phyloP scores from a whole-genome alignment of 2,888 invertebrate genomes.

The Eueremaeus valkanovi region DNA sequence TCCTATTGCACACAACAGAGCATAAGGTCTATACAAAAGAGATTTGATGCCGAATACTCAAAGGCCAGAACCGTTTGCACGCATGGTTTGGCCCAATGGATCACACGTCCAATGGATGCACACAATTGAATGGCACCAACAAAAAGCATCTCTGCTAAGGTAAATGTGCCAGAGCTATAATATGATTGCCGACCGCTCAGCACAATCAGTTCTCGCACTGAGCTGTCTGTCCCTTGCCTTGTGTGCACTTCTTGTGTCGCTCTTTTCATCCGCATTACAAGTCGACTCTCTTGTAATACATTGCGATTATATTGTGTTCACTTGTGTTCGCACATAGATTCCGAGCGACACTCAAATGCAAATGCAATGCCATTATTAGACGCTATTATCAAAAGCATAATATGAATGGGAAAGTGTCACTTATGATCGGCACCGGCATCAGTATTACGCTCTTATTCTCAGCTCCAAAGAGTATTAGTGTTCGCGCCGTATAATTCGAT shows the following conservation, averaged over 20 bases:
- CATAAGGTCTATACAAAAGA: slow-evolving; percentile 22
- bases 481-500: not conserved
- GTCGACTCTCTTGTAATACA: slow-evolving; percentile 34
- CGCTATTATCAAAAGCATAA: not conserved
- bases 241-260: slow-evolving; percentile 16
- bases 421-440: slow-evolving; percentile 1
- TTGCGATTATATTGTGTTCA: not conserved
- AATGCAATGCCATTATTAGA: slow-evolving; percentile 27
- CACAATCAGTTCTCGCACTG: no score
- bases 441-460: not conserved
- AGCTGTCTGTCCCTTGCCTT: not conserved
- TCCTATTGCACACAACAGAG: not conserved
- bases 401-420: slow-evolving; percentile 13
- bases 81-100: slow-evolving; percentile 10
- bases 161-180: slow-evolving; percentile 14
- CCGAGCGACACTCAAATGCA: not conserved
- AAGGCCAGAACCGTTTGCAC: not conserved
- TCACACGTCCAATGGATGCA: slow-evolving; percentile 17
- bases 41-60: not conserved
- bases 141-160: not conserved
- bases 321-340: not conserved
- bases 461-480: not conserved
- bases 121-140: slow-evolving; percentile 10
- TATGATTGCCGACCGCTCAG: slow-evolving; percentile 26
- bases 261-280: slow-evolving; percentile 30